phyloP scores from a whole-genome alignment of 2,113 vertebrate species.

The Fregata magnificens region DNA sequence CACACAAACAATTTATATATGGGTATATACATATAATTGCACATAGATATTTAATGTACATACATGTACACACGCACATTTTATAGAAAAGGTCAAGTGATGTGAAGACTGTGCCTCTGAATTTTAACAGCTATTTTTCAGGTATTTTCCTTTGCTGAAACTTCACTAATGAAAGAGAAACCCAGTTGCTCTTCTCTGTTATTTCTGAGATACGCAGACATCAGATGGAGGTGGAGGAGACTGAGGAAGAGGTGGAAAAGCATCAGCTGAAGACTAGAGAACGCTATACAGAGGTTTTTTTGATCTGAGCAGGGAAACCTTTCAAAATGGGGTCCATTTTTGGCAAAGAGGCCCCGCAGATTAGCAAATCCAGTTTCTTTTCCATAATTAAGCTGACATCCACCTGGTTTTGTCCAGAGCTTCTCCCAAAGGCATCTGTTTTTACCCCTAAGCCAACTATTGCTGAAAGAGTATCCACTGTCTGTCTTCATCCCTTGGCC shows the following conservation, averaged over 20 bases:
- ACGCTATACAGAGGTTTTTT: neutral
- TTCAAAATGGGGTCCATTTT: too few relatives aligned
- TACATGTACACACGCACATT: neutral
- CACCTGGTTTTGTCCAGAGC: neutral
- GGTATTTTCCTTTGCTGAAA: neutral
- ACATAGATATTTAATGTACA: neutral
- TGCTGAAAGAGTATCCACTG: neutral
- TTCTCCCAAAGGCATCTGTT: neutral
- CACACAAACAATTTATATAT: neutral
- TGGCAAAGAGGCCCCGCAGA: neutral
- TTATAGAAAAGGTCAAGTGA: neutral
- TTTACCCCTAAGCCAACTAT: neutral
- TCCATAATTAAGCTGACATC: neutral
- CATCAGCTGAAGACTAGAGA: neutral
- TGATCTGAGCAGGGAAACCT: neutral
- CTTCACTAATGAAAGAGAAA: neutral
- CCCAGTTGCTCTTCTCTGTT: neutral
- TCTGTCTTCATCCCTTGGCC: neutral
- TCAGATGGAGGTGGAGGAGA: neutral
- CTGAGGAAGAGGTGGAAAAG: neutral
- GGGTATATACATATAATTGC: neutral
- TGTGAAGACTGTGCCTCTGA: neutral
- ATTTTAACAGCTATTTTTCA: neutral
- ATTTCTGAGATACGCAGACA: neutral
- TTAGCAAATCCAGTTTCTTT: neutral